These are phyloP conservation scores for Lordiphosa collinella DNA, from an alignment of 1,140 invertebrate genomes.

Conservation along the genomic window DNA sequence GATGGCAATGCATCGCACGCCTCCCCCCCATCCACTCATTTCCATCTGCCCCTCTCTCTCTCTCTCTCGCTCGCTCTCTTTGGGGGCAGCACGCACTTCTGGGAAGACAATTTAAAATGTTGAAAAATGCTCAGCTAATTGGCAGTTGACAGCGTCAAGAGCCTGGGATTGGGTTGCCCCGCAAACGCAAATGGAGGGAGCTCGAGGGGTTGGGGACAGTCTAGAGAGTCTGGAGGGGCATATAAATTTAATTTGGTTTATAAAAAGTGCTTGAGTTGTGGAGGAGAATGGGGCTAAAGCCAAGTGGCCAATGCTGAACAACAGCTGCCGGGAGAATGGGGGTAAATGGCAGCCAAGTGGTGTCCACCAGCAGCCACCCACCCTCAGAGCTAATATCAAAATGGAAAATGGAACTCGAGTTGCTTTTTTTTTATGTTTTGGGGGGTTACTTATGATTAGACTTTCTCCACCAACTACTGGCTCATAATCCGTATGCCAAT, in stretches of 20 bases:
- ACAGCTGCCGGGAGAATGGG: conserved; percentile 9
- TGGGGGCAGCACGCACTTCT: conserved; percentile 52
- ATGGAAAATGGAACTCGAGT: too few relatives aligned
- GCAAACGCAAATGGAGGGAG: conserved; percentile 15
- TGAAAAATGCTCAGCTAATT: conserved; percentile 75
- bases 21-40: conserved; percentile 1
- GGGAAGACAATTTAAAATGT: conserved; percentile 73
- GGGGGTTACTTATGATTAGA: too few relatives aligned
- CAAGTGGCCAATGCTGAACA: conserved; percentile 10
- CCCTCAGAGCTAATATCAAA: neutral
- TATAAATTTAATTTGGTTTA: conserved; percentile 75
- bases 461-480: too few relatives aligned
- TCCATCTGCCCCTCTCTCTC: neutral
- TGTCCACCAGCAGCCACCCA: neutral
- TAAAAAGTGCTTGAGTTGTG: conserved; percentile 63
- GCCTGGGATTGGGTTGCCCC: conserved; percentile 48
- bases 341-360: conserved; percentile 33
- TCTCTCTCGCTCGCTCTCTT: neutral
- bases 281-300: conserved; percentile 28
- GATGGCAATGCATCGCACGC: conserved; percentile 28
- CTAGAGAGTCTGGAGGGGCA: conserved; percentile 21
- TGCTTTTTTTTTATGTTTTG: too few relatives aligned
- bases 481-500: conserved; percentile 16
- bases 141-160: conserved; percentile 69
- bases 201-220: neutral